Percentiles rank a stretch among this genome's conserved stretches.
These are phyloP conservation scores for Mesocentrotus franciscanus DNA, from an alignment of 53 echinoderm and acorn worm species.

Conservation along the genomic window DNA sequence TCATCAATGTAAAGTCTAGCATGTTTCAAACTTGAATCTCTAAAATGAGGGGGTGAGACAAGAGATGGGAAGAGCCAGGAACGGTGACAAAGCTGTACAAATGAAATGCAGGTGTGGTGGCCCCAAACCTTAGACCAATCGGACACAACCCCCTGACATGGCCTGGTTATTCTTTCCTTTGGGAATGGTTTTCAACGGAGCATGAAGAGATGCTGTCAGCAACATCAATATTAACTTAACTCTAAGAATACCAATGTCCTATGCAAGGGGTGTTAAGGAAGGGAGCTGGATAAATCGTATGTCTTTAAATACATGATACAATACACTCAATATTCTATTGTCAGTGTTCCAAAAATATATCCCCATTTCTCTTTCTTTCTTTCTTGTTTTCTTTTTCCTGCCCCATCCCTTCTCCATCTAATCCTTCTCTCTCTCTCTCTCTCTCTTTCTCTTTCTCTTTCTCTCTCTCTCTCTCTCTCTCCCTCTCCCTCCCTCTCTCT, in stretches of 20 bases:
- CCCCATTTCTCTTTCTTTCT: neutral
- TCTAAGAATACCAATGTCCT: neutral
- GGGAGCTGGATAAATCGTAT: neutral
- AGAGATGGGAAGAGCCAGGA: slow-evolving; percentile 29
- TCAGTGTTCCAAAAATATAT: neutral
- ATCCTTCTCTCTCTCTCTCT: neutral
- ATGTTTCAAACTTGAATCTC: neutral
- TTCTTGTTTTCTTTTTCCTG: neutral
- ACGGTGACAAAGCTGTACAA: slow-evolving; percentile 15
- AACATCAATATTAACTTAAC: slow-evolving; percentile 38
- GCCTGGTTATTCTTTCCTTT: neutral
- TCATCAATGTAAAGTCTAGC: neutral
- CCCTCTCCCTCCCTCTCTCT: neutral
- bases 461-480: slow-evolving; percentile 1
- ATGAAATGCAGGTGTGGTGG: neutral
- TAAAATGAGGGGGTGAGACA: neutral
- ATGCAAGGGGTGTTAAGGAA: neutral
- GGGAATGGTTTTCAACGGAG: slow-evolving; percentile 3
- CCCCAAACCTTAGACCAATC: slow-evolving; percentile 18
- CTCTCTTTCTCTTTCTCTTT: neutral
- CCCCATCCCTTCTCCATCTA: neutral
- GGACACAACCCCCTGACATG: slow-evolving; percentile 1
- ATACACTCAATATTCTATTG: neutral
- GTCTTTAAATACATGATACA: neutral
- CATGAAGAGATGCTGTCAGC: slow-evolving; percentile 11